Evolutionary conservation across 2,797 vertebrate genomes (phyloP), one percentile per base, ranked within the genome.

Genomic region (Phoebastria nigripes): DNA sequence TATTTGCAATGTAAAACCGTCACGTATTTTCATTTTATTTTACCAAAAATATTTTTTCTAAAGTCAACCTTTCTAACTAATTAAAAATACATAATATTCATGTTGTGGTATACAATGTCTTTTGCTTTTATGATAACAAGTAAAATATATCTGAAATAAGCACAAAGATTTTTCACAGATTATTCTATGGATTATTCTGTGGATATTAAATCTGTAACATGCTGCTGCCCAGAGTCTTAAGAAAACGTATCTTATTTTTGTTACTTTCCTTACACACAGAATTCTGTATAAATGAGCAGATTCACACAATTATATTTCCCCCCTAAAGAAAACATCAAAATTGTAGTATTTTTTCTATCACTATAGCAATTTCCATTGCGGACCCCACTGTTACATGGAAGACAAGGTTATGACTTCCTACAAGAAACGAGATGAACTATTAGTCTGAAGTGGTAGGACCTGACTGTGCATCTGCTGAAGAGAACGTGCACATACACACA

Each of bases 401-500:
- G 63, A 24, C 17, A 55, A 46, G 52, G 49, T 85, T 82, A 70
- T 21, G n/a, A 63, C 41, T 91, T 89, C 58, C 59, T 37, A 55
- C 31, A 39, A 77, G 73, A 62, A 90, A 82, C 0, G 9, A 77
- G 44, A 42, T 15, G 59, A 94, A 44, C 71, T 62, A 20, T 77
- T 76, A 87, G 33, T n/a, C 55, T 67, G 78, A 19, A 62, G 35
- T 37, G 71, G 22, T 35, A 37, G 71, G 87, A 91, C 18, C 67
- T 71, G 51, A 44, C 44, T 65, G 49, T 20, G 47, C 63, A 44
- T 63, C 41, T 22, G 39, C 59, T 81, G 35, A 84, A 66, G 31
- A 37, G 22, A 47, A 6, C 13, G 4, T 1, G 31, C 20, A 65
- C 2, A 1, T 17, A 28, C 9, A 3, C 39, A 4, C 21, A 5